These are phyloP conservation scores for Agrilus mali DNA, from an alignment of 2,888 invertebrate species.

Conservation along the genomic window DNA sequence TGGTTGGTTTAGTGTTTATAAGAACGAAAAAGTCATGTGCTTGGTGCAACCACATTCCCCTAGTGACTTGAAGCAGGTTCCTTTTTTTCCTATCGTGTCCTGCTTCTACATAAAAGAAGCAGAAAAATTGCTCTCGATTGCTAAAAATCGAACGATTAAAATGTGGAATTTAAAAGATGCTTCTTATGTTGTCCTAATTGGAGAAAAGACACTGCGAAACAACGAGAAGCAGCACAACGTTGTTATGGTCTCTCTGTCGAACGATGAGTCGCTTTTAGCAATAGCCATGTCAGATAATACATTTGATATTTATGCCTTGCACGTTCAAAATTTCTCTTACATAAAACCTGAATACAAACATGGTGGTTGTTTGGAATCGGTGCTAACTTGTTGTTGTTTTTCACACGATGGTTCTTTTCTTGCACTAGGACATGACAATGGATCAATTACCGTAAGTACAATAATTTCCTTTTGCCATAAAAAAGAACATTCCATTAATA, in stretches of 20 bases:
- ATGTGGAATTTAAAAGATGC: conserved; percentile 12
- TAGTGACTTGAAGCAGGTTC: conserved; percentile 4
- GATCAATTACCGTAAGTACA: conserved; percentile 45
- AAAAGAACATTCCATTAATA: not conserved
- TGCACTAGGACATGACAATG: conserved; percentile 50
- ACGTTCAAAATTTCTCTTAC: conserved; percentile 3
- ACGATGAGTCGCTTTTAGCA: conserved; percentile 14
- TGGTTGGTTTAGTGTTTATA: conserved; percentile 10
- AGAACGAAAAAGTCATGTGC: conserved; percentile 4
- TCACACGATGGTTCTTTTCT: conserved; percentile 45
- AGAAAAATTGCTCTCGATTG: conserved; percentile 10
- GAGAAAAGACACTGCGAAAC: conserved; percentile 9
- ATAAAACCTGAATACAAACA: conserved; percentile 4
- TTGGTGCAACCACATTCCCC: conserved; percentile 6
- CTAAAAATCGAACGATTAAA: conserved; percentile 13
- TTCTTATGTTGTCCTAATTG: conserved; percentile 8
- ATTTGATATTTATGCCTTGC: conserved; percentile 14
- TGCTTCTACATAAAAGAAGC: conserved; percentile 11
- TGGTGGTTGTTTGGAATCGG: conserved; percentile 9
- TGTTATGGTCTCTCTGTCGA: conserved; percentile 14
- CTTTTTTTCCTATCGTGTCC: conserved; percentile 11
- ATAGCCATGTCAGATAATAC: conserved; percentile 15
- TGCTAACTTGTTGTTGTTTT: conserved; percentile 20
- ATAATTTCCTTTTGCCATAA: not conserved
- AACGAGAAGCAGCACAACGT: conserved; percentile 8